These are phyloP conservation scores for Platerodrilus igneus DNA, from an alignment of 2,888 invertebrate species.

Conservation along the genomic window DNA sequence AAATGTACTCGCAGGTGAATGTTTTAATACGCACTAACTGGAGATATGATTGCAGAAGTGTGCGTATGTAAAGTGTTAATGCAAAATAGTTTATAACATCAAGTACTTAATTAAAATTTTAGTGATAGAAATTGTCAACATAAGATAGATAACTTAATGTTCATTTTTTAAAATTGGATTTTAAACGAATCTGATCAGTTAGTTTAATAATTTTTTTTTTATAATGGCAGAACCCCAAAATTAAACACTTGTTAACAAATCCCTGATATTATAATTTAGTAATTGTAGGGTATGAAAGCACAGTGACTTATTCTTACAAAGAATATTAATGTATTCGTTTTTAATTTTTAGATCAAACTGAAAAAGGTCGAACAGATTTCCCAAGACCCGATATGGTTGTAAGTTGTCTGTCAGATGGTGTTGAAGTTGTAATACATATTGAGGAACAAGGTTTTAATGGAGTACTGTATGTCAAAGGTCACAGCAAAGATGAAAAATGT, in stretches of 20 bases:
- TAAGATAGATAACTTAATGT: too few relatives aligned
- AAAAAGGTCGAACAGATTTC: conserved; percentile 65
- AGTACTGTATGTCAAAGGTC: conserved; percentile 88
- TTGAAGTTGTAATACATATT: conserved; percentile 77
- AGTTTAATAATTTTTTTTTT: too few relatives aligned
- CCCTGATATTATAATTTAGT: conserved; percentile 5
- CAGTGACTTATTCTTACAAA: conserved; percentile 12
- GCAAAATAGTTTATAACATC: too few relatives aligned
- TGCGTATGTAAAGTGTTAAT: too few relatives aligned
- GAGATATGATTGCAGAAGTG: too few relatives aligned
- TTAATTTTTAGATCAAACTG: conserved; percentile 42
- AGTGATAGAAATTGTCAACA: too few relatives aligned
- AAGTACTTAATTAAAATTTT: too few relatives aligned
- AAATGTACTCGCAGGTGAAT: too few relatives aligned
- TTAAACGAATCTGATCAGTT: too few relatives aligned
- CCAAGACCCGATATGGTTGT: conserved; percentile 82
- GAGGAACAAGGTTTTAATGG: conserved; percentile 78
- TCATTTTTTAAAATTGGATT: too few relatives aligned
- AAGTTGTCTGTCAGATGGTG: conserved; percentile 86
- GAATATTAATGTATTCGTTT: conserved; percentile 8
- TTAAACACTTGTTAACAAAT: conserved; percentile 1
- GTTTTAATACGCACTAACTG: too few relatives aligned
- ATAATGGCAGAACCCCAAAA: too few relatives aligned
- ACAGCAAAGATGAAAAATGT: conserved; percentile 89
- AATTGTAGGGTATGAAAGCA: conserved; percentile 12